Evolutionary conservation across 2,888 invertebrate species (phyloP), one percentile per base, ranked within the genome.

Genomic region (Epistrophe eligans): DNA sequence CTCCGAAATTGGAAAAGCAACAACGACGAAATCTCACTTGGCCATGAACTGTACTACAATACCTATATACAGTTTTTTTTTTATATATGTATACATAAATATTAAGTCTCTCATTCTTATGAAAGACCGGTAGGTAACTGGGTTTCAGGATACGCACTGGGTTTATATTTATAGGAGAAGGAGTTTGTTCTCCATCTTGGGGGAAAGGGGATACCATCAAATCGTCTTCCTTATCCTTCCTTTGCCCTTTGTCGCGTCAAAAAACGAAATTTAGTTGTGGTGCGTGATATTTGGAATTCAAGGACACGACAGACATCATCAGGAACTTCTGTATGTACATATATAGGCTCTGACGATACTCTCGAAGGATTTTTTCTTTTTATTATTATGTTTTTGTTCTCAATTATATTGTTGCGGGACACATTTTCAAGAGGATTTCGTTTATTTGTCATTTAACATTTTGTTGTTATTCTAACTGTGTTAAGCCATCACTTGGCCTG

Each of bases 391-490:
- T 62, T 28, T 24, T 10, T 43, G 24, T 64, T 48, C 45, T 28
- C n/a, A 64, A 45, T 64, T 32, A 32, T 64, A 45, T n/a, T 11
- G 28, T 45, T 45, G 11, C 19, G 43, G 62, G 10, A 28, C 10
- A 28, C 43, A 64, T 13, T 62, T 62, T 64, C 58, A 24, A 43
- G 13, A n/a, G 62, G 28, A 64, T 64, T 45, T 64, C 32, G 45
- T 64, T 45, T 45, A 64, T 64, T 64, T 38, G 9, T 45, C 62
- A 28, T 64, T n/a, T 45, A 45, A 48, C 32, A 64, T 43, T 43
- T 64, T 64, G 64, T 64, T 64, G 64, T 64, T 15, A 64, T 45
- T 64, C 45, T 17, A 45, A 45, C 64, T 64, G 13, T 45, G 64
- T 45, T 64, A 64, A 43, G 28, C n/a, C n/a, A 43, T n/a, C 43